Base-by-base conservation (phyloP, 2,113 vertebrate species). In the Lota lota region DNA sequence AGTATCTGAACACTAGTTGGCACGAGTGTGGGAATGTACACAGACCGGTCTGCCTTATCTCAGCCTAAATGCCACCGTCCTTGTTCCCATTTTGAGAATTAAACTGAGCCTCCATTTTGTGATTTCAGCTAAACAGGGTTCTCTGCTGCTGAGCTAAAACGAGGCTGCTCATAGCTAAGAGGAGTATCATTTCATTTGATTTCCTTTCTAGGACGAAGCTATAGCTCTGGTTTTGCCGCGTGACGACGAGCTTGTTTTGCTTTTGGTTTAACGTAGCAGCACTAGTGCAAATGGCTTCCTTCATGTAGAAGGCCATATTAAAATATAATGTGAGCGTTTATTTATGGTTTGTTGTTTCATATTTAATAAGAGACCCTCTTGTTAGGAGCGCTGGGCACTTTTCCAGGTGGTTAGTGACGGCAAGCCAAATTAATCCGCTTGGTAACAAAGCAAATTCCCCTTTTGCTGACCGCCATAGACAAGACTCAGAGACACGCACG, bases 381-480 rank as follows among this genome's bases (percentile, higher is more conserved):
- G 65, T 80, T 82, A 78, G 76, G 80, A 77, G 70, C 69, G 22
- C 76, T 12, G 72, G 83, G 79, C 75, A 75, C 72, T 77, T 85
- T 79, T 87, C 82, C 84, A 88, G 84, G 79, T 73, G 75, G 85
- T 81, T 85, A 79, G 80, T 70, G 79, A 86, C 64, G 75, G 77
- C 81, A 77, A 79, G 79, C 77, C 77, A 86, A 88, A 89, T 86
- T 88, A 91, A 92, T 91, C 87, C 75, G 79, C 88, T 89, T 90
- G 85, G 85, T 88, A 86, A 89, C 83, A 90, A 87, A 88, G 87
- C 83, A 91, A 89, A 90, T 86, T 90, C 85, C 87, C 77, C 73
- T 73, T 82, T 75, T 90, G 87, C 90, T 90, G 88, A 90, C 86
- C 72, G 66, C 59, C 70, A 75, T 77, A 85, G 56, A 24, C 58